phyloP scores from a whole-genome alignment of 2,113 vertebrate species.

The Clarias batrachus region DNA sequence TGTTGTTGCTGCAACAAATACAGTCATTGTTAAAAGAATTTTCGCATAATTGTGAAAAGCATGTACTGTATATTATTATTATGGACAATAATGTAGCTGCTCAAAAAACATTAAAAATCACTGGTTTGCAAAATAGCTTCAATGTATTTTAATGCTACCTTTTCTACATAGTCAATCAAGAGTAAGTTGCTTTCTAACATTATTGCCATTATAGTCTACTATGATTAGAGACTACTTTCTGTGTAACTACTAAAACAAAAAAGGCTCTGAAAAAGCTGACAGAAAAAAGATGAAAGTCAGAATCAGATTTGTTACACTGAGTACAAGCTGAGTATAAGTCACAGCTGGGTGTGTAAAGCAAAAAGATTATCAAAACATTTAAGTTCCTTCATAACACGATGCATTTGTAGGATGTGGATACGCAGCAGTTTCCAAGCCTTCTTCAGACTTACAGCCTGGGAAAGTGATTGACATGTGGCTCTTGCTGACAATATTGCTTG shows the following conservation, averaged over 20 bases:
- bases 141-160: background rate
- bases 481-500: conserved; percentile 35
- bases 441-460: background rate
- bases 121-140: background rate
- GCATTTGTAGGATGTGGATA: conserved; percentile 15
- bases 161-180: background rate
- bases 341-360: background rate
- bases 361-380: background rate
- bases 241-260: background rate
- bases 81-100: background rate
- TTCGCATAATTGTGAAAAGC: background rate
- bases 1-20: background rate
- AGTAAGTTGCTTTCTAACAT: background rate
- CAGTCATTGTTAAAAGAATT: background rate
- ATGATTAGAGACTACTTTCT: background rate
- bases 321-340: conserved; percentile 12
- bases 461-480: conserved; percentile 18
- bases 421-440: background rate
- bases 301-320: background rate
- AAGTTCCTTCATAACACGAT: background rate
- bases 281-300: background rate
- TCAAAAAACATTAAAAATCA: background rate
- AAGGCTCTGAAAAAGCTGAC: background rate
- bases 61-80: background rate
- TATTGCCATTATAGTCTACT: background rate